Evolutionary conservation across 2,797 vertebrate genomes (phyloP), one percentile per base, ranked within the genome.

Genomic region (Peromyscus melanophrys): DNA sequence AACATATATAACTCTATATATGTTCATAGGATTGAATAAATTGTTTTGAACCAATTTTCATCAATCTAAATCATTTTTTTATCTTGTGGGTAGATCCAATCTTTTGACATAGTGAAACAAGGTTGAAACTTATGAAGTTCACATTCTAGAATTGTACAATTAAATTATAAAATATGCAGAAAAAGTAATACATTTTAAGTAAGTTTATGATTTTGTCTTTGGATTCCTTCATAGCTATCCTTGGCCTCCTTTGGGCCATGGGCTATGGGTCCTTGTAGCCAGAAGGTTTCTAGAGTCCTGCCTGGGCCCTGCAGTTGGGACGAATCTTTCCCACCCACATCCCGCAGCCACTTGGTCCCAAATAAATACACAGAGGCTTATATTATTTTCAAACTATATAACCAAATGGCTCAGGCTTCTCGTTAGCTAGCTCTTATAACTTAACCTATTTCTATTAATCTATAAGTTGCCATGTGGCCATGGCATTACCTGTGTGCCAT

Each of bases 11-110:
- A 92, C 21, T 71, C 57, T 34, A 23, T 31, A 63, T 67, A 17
- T 61, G 37, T 85, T 25, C 23, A 43, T 7, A 61, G 11, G 14
- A 81, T 76, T 67, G 34, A 92, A 86, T 85, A 75, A 92, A 96
- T 85, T 80, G 85, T 81, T 92, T 92, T 87, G 57, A 29, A 55
- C n/a, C 46, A 80, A 81, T n/a, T 89, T 94, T 89, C 78, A 80
- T 23, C 10, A 17, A n/a, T 73, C 21, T 52, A 87, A 71, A 57
- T 73, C 12, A 5, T 29, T 65, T 43, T 63, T 43, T n/a, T 76
- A 49, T 49, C 19, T 69, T 52, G 13, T n/a, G 34, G 13, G 19
- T 12, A 52, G 8, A 25, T 46, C 65, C 46, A 71, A 1, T 55
- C 65, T 27, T 87, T 71, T 69, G 46, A 69, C 21, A 87, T 40